A percentile compares a stretch with the other conserved stretches of the same genome.
These are phyloP conservation scores for Aporophyla lueneburgensis DNA, from an alignment of 2,888 invertebrate genomes.

Conservation along the genomic window DNA sequence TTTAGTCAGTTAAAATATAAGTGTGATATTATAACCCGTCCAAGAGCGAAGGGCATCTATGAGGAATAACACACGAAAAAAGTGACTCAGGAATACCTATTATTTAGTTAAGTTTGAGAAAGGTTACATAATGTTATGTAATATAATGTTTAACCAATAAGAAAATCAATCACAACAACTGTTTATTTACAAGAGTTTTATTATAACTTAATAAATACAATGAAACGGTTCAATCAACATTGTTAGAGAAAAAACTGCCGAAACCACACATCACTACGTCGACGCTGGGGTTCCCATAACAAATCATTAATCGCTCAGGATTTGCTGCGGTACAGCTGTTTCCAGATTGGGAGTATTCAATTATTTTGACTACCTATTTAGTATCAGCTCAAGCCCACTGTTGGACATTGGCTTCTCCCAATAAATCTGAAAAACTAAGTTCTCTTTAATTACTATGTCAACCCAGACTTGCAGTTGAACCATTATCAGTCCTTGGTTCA, in stretches of 20 bases:
- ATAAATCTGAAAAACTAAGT: constrained; percentile 16
- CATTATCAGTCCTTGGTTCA: constrained; percentile 47
- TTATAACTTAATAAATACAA: constrained; percentile 66
- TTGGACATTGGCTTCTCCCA: not conserved
- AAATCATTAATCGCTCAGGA: constrained; percentile 23
- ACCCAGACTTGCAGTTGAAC: constrained; percentile 35
- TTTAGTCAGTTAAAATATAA: not conserved
- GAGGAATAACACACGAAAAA: not conserved
- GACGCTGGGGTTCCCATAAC: constrained; percentile 29
- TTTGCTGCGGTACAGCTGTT: constrained; percentile 19
- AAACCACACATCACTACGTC: constrained; percentile 26
- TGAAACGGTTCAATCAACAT: constrained; percentile 55
- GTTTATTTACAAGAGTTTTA: constrained; percentile 66
- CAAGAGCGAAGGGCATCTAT: not conserved
- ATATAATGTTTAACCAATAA: not conserved
- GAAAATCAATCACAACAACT: constrained; percentile 36
- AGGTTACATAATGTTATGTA: not conserved
- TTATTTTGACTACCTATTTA: constrained; percentile 6
- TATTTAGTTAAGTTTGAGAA: not conserved
- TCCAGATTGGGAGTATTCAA: constrained; percentile 1
- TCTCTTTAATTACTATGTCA: constrained; percentile 17
- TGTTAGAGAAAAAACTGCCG: constrained; percentile 42
- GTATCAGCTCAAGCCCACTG: not conserved
- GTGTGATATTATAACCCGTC: not conserved
- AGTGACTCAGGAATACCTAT: too few species aligned